Percentiles rank a stretch among this genome's conserved stretches.
Conservation (phyloP, 2,888 invertebrate genomes). For the Schizaphis graminum region DNA sequence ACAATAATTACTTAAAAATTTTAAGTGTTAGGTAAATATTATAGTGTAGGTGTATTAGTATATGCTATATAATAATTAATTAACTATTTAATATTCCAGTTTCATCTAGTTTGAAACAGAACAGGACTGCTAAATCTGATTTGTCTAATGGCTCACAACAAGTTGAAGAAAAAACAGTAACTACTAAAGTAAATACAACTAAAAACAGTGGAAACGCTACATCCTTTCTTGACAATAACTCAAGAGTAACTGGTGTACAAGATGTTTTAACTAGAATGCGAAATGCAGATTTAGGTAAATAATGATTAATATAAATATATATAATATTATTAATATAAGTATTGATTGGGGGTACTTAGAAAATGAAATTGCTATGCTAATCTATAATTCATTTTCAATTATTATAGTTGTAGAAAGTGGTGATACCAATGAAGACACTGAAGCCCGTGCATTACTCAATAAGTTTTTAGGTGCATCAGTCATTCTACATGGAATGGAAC, state of each 20-base stretch:
- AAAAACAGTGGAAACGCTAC: conserved; percentile 68
- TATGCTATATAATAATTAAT: neutral
- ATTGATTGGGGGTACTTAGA: neutral
- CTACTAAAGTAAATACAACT: conserved; percentile 51
- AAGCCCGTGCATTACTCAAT: conserved; percentile 83
- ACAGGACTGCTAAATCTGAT: conserved; percentile 50
- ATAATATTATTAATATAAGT: neutral
- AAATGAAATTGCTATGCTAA: conserved; percentile 3
- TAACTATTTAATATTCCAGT: conserved; percentile 66
- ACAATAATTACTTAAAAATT: neutral
- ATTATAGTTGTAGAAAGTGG: conserved; percentile 54
- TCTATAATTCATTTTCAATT: neutral
- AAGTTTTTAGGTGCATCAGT: conserved; percentile 88
- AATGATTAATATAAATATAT: neutral
- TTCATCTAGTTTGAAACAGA: conserved; percentile 68
- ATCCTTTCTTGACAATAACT: conserved; percentile 81
- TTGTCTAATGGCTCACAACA: conserved; percentile 11
- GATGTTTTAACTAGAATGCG: conserved; percentile 85
- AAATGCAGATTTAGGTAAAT: conserved; percentile 79
- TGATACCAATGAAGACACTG: conserved; percentile 78
- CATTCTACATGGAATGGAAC: conserved; percentile 84
- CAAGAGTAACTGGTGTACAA: conserved; percentile 81
- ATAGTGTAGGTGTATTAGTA: neutral
- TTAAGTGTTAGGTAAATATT: neutral
- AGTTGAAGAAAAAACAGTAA: conserved; percentile 43